phyloP scores from a whole-genome alignment of 2,113 vertebrate genomes.

The sheep (Ovis aries) region DNA sequence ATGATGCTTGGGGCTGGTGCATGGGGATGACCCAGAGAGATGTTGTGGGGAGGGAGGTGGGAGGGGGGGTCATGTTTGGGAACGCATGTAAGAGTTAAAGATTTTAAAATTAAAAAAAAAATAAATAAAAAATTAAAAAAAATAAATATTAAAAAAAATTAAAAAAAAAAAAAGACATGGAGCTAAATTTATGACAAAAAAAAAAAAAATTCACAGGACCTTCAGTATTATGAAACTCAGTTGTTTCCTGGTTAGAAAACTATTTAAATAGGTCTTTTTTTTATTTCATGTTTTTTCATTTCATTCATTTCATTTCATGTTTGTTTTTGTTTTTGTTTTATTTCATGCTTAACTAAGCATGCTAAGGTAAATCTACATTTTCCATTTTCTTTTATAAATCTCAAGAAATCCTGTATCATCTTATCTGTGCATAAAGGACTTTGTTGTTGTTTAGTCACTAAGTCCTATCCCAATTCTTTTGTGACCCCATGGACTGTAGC shows the following conservation, averaged over 20 bases:
- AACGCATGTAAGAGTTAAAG: too few species aligned
- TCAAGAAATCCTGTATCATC: not conserved
- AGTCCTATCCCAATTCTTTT: not conserved
- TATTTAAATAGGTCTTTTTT: not conserved
- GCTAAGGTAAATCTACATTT: not conserved
- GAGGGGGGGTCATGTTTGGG: too few species aligned
- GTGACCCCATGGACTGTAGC: not conserved
- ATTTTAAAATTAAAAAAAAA: too few species aligned
- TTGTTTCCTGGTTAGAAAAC: not conserved
- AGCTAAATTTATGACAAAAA: not conserved
- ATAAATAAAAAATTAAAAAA: too few species aligned
- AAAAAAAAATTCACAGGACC: not conserved
- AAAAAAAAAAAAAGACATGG: too few species aligned
- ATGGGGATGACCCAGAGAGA: too few species aligned
- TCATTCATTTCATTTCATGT: too few species aligned
- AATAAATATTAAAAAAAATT: too few species aligned
- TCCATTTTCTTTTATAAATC: not conserved
- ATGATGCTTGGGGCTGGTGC: too few species aligned
- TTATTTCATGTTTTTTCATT: not conserved
- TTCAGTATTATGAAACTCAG: not conserved
- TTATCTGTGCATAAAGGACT: not conserved
- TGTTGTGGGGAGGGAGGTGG: too few species aligned
- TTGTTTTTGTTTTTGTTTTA: not conserved
- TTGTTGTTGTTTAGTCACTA: not conserved
- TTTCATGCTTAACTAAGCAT: not conserved